Base-by-base conservation (phyloP, 2,888 invertebrate species). In the Ferdinandea cuprea region DNA sequence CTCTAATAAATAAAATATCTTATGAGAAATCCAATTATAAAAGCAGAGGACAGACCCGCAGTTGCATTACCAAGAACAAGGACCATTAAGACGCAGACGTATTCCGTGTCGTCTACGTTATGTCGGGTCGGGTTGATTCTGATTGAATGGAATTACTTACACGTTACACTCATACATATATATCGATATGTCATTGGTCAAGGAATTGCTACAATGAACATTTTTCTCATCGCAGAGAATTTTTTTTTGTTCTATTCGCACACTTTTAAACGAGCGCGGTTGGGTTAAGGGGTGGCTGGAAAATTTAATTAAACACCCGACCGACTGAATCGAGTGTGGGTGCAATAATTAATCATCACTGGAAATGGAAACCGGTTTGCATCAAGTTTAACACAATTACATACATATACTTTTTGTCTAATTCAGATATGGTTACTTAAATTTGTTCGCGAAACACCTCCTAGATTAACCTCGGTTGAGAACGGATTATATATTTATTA, bases 1-100 rank as follows among this genome's bases (percentile, higher is more conserved):
- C 58, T 44, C 48, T 37, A 42, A 73, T 35, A 48, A 65, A 50
- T 50, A 52, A 37, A 63, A 48, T 48, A 37, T 56, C 76, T 69
- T 58, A 37, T 40, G 30, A 80, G 76, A 50, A 61, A 80, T 71
- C 76, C 52, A 65, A 68, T 80, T 76, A 76, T 59, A 19, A 48
- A 13, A 15, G 11, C n/a, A n/a, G n/a, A n/a, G n/a, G 15, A 66
- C 28, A 65, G 56, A 44, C 56, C 21, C 37, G 35, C 25, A 46
- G 15, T 35, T 50, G 35, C 25, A 46, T 11, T 35, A 40, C 40
- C 40, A 48, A 48, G 58, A 19, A 50, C 21, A 61, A 44, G 59
- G 52, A 65, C 46, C 21, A 21, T 25, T 28, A 17, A 50, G 40
- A 50, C 52, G 21, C 2, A 58, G 15, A 46, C 35, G 37, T 37